These are phyloP conservation scores for Adineta ricciae DNA, from an alignment of 2,888 invertebrate species.

Conservation along the genomic window DNA sequence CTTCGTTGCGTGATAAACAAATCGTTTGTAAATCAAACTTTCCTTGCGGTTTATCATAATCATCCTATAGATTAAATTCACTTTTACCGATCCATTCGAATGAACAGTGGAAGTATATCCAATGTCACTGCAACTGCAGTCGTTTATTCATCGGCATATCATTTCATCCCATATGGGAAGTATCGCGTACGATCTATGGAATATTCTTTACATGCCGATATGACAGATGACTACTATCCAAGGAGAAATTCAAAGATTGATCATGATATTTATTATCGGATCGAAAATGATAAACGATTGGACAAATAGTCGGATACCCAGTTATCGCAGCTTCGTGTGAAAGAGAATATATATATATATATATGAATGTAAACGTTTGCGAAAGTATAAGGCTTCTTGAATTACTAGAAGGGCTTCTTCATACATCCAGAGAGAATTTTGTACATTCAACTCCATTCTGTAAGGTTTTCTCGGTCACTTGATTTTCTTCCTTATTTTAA, in stretches of 20 bases:
- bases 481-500: background rate
- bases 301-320: background rate
- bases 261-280: background rate
- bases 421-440: slow-evolving; percentile 13
- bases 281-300: slow-evolving; percentile 17
- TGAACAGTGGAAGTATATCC: slow-evolving; percentile 7
- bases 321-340: background rate
- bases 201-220: slow-evolving; percentile 5
- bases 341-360: slow-evolving; percentile 9
- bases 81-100: background rate
- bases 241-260: slow-evolving; percentile 19
- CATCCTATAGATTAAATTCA: background rate
- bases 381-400: background rate
- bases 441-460: background rate
- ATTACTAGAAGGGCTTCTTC: background rate
- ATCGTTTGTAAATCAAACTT: background rate
- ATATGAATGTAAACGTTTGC: background rate
- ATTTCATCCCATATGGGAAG: background rate
- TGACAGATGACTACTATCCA: background rate
- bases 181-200: background rate
- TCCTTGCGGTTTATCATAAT: background rate
- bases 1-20: background rate
- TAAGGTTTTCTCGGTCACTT: background rate
- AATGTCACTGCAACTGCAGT: background rate
- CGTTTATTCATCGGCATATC: background rate